A percentile compares a stretch with the other conserved stretches of the same genome.
phyloP scores from a whole-genome alignment of 2,797 vertebrate genomes.

The Podarcis siculus region DNA sequence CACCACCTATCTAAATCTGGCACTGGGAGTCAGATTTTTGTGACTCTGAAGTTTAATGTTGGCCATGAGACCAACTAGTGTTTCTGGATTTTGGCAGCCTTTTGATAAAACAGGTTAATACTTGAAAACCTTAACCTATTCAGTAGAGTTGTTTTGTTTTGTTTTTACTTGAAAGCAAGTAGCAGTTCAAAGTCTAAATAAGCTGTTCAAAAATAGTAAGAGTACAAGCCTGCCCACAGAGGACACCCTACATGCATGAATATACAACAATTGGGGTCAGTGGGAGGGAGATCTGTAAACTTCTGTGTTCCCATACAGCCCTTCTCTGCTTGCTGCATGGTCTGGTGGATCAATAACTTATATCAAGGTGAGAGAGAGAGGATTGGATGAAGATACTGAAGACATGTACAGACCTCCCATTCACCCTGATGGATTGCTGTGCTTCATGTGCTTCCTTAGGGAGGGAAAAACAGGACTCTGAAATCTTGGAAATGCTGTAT shows the following conservation, averaged over 20 bases:
- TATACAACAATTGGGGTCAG: not conserved
- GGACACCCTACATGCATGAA: not conserved
- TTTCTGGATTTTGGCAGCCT: not conserved
- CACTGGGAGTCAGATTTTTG: not conserved
- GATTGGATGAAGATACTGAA: not conserved
- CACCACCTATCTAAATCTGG: not conserved
- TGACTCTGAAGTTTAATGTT: not conserved
- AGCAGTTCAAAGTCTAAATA: not conserved
- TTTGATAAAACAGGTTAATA: not conserved
- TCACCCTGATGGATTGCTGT: not conserved
- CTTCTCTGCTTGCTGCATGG: not conserved
- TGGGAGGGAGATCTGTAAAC: not conserved
- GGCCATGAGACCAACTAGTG: not conserved
- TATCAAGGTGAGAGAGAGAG: not conserved
- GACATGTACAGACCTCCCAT: not conserved
- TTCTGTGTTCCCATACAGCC: not conserved
- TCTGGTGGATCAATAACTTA: not conserved
- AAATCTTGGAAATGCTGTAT: not conserved
- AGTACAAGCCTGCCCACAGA: too few relatives aligned
- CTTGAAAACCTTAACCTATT: not conserved
- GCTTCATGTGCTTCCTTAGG: not conserved
- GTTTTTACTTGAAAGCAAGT: not conserved
- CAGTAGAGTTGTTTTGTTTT: not conserved
- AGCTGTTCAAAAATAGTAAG: not conserved
- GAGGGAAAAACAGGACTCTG: not conserved